Evolutionary conservation across 2,888 invertebrate genomes (phyloP).

Genomic region (Synergus itoensis): DNA sequence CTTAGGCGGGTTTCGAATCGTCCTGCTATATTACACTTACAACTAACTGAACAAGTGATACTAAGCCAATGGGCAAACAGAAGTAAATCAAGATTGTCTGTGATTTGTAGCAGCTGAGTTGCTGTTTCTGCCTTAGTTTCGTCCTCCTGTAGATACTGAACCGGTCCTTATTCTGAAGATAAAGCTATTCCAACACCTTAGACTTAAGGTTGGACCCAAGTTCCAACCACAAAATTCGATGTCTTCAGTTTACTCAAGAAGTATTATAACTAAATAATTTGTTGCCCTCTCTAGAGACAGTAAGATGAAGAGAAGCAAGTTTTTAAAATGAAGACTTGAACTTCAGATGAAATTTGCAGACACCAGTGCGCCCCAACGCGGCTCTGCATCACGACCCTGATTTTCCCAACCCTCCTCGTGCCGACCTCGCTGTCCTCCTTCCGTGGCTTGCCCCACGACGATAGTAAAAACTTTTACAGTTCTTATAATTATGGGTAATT

Average conservation of each 20-base stretch:
- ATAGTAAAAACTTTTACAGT: constrained; percentile 78
- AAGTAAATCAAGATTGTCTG: constrained; percentile 77
- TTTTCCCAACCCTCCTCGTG: constrained; percentile 42
- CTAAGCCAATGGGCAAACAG: constrained; percentile 77
- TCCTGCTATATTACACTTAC: constrained; percentile 68
- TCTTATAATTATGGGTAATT: constrained; percentile 78
- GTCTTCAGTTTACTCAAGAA: no score
- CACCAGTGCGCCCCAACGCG: constrained; percentile 73
- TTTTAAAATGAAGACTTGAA: constrained; percentile 13
- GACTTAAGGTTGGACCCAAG: neutral
- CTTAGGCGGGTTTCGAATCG: constrained; percentile 59
- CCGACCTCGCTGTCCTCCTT: constrained; percentile 50
- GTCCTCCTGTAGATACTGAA: constrained; percentile 62
- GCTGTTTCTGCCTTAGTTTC: constrained; percentile 58
- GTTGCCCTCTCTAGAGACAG: no score
- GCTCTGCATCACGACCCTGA: constrained; percentile 73
- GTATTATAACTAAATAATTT: no score
- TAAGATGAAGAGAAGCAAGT: neutral
- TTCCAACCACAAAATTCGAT: no score
- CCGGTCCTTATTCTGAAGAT: constrained; percentile 63
- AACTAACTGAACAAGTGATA: constrained; percentile 70
- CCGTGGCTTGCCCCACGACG: constrained; percentile 74
- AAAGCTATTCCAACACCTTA: constrained; percentile 62
- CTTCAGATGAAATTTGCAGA: constrained; percentile 68
- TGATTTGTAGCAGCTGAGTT: constrained; percentile 74